Conservation (phyloP, 2,888 invertebrate species). For the Lampropteryx suffumata region DNA sequence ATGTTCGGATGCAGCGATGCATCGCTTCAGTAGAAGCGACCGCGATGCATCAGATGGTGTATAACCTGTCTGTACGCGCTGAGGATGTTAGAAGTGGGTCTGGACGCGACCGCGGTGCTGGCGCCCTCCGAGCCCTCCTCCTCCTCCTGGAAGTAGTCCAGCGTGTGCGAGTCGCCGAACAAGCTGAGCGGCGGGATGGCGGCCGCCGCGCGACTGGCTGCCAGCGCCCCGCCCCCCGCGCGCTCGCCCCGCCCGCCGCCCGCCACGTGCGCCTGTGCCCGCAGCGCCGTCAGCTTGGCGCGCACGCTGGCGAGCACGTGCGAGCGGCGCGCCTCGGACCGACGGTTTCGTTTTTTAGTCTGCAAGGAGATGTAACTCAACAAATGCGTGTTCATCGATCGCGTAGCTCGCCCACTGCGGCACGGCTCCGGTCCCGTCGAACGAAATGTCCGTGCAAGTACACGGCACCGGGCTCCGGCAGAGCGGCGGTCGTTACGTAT, state of each 20-base stretch:
- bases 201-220: slow-evolving; percentile 42
- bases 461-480: too few species aligned
- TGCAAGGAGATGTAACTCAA: slow-evolving; percentile 28
- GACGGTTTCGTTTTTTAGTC: slow-evolving; percentile 55
- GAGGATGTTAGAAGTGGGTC: slow-evolving; percentile 70
- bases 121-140: slow-evolving; percentile 49
- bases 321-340: slow-evolving; percentile 70
- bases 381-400: too few species aligned
- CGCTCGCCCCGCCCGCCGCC: slow-evolving; percentile 5
- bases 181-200: slow-evolving; percentile 67
- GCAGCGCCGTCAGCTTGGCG: slow-evolving; percentile 51
- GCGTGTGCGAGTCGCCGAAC: slow-evolving; percentile 86
- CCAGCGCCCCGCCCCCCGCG: slow-evolving; percentile 19
- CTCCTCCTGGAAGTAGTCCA: slow-evolving; percentile 87
- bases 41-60: too few species aligned
- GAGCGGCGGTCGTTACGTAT: too few species aligned
- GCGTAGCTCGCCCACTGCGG: too few species aligned
- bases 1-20: too few species aligned
- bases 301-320: slow-evolving; percentile 62
- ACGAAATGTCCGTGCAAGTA: too few species aligned
- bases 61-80: slow-evolving; percentile 70
- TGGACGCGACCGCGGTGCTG: slow-evolving; percentile 64
- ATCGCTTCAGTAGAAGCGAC: too few species aligned
- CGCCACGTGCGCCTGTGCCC: too few species aligned
- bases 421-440: too few species aligned